Evolutionary conservation across 2,113 vertebrate species (phyloP).

Genomic region (Prolemur simus): DNA sequence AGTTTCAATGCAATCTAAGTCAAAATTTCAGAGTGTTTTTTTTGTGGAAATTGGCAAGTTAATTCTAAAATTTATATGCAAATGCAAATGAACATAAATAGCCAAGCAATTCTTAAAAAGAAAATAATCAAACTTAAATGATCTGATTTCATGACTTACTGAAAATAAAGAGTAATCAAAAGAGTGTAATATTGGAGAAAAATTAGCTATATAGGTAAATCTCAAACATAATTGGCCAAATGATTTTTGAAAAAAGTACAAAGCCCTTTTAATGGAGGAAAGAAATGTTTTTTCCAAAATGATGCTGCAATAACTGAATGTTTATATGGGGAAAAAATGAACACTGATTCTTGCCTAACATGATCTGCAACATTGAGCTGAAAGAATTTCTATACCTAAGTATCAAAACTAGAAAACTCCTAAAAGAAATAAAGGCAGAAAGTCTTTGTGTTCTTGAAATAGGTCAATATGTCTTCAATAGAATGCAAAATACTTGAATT

Average conservation of each 20-base stretch:
- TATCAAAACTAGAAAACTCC: background rate
- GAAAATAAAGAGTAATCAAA: background rate
- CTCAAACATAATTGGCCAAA: background rate
- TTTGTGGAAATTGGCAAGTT: background rate
- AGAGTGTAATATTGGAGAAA: background rate
- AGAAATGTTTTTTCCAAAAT: background rate
- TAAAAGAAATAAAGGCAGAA: background rate
- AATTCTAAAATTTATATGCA: background rate
- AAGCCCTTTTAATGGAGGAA: background rate
- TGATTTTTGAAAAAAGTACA: background rate
- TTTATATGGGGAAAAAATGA: background rate
- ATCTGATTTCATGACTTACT: background rate
- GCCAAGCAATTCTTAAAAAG: background rate
- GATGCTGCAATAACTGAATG: background rate
- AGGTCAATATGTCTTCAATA: background rate
- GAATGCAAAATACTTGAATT: background rate
- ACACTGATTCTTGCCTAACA: background rate
- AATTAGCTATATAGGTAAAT: background rate
- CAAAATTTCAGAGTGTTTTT: background rate
- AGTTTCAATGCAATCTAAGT: background rate
- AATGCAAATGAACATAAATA: conserved; percentile 30
- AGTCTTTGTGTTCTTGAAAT: background rate
- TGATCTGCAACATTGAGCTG: background rate
- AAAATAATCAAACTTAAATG: background rate
- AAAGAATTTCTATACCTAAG: background rate